These are phyloP conservation scores for Hypercompe scribonia DNA, from an alignment of 2,888 invertebrate genomes.

Conservation along the genomic window DNA sequence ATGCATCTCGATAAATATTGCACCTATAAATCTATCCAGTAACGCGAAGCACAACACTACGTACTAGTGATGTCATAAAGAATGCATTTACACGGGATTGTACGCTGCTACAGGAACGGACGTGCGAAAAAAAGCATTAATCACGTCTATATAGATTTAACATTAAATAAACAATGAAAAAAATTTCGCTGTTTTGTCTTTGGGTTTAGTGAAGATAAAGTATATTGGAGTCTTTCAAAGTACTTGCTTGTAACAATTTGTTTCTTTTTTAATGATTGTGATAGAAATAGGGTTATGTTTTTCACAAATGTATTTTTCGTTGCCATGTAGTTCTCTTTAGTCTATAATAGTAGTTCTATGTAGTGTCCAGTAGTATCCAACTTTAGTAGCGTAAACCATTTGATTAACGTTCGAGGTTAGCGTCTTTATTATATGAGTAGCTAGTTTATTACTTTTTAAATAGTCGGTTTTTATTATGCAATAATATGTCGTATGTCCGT, in stretches of 20 bases:
- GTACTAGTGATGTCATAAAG: conserved; percentile 52
- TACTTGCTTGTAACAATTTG: not conserved
- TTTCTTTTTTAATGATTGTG: not conserved
- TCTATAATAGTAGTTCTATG: too few relatives aligned
- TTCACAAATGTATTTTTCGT: too few relatives aligned
- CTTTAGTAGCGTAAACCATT: too few relatives aligned
- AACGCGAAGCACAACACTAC: conserved; percentile 46
- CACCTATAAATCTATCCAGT: conserved; percentile 46
- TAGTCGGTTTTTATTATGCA: too few relatives aligned
- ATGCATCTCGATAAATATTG: conserved; percentile 51
- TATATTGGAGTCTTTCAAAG: not conserved
- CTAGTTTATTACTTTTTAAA: too few relatives aligned
- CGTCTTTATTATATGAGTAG: too few relatives aligned
- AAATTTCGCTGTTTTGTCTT: conserved; percentile 21
- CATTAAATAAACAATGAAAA: conserved; percentile 33
- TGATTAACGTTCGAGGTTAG: too few relatives aligned
- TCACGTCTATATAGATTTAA: conserved; percentile 39
- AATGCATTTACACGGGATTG: conserved; percentile 55
- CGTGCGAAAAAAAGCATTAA: conserved; percentile 44
- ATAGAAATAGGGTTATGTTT: too few relatives aligned
- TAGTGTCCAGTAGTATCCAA: too few relatives aligned
- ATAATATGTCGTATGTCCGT: too few relatives aligned
- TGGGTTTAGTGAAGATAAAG: conserved; percentile 6
- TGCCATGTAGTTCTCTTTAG: too few relatives aligned
- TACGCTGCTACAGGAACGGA: conserved; percentile 37